Evolutionary conservation across 2,113 vertebrate species (phyloP).

Genomic region (Sardina pilchardus): DNA sequence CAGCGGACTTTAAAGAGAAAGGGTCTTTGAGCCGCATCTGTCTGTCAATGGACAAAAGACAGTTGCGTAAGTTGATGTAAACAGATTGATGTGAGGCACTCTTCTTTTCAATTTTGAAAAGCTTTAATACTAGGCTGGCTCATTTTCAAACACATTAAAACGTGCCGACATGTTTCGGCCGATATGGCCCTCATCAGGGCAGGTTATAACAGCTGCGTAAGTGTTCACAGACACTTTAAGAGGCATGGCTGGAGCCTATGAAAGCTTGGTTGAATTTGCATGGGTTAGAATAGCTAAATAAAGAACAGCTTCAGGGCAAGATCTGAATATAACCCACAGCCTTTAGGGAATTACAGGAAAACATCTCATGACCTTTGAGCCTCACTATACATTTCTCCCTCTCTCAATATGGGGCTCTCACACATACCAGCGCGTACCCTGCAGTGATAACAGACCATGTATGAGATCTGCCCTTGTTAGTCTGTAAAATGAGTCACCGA

Average conservation of each 20-base stretch:
- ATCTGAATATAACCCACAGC: background rate
- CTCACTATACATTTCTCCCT: background rate
- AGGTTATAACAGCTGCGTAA: constrained; percentile 25
- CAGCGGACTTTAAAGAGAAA: constrained; percentile 77
- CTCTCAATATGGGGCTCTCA: no score
- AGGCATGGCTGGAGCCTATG: background rate
- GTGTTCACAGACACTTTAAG: background rate
- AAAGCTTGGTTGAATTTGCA: background rate
- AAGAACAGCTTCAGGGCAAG: background rate
- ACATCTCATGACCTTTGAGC: background rate
- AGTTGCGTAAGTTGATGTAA: no score
- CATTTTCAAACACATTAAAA: no score
- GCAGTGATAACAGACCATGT: background rate
- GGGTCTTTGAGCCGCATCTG: constrained; percentile 98
- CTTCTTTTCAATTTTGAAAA: no score
- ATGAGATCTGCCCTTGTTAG: background rate
- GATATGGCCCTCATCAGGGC: no score
- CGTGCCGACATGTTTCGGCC: no score
- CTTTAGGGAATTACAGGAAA: background rate
- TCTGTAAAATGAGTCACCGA: background rate
- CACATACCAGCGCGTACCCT: no score
- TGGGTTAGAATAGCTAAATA: constrained; percentile 3
- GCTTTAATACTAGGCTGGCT: no score
- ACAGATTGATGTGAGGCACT: no score
- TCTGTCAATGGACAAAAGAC: constrained; percentile 59